phyloP scores from a whole-genome alignment of 1,140 invertebrate species.

The Anastatus disparis region DNA sequence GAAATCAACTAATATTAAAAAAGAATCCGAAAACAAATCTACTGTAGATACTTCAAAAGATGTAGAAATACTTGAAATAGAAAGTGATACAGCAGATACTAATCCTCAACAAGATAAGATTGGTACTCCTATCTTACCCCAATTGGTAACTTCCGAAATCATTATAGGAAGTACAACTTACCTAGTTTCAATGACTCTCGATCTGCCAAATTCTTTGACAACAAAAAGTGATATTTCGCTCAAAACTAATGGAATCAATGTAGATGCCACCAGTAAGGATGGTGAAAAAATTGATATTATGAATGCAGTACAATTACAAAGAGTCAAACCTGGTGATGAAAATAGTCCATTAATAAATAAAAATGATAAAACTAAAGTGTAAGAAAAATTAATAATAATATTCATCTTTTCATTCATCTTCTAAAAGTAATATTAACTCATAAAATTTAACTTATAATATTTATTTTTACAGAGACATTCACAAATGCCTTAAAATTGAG shows the following conservation, averaged over 20 bases:
- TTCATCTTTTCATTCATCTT: background rate
- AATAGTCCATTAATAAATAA: background rate
- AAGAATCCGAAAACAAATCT: too few relatives aligned
- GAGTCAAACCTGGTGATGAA: constrained; percentile 47
- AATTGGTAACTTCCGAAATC: constrained; percentile 53
- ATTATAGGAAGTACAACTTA: constrained; percentile 57
- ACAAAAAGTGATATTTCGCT: constrained; percentile 19
- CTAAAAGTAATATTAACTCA: background rate
- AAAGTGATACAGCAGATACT: background rate
- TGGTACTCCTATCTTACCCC: background rate
- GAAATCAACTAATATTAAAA: too few relatives aligned
- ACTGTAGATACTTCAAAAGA: background rate
- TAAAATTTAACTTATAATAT: background rate
- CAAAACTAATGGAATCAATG: constrained; percentile 29
- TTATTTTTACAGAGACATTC: constrained; percentile 34
- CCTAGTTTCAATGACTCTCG: constrained; percentile 56
- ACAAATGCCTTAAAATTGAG: constrained; percentile 61
- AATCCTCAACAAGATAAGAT: background rate
- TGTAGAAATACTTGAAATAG: background rate
- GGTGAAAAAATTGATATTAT: constrained; percentile 60
- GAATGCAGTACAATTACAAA: constrained; percentile 59
- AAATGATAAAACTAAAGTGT: background rate
- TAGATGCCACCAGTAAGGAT: constrained; percentile 42
- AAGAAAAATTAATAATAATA: background rate
- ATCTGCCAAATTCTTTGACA: constrained; percentile 31